A percentile compares a stretch with the other conserved stretches of the same genome.
Conservation (phyloP, 1,140 invertebrate species). For the Caenorhabditis inopinata region DNA sequence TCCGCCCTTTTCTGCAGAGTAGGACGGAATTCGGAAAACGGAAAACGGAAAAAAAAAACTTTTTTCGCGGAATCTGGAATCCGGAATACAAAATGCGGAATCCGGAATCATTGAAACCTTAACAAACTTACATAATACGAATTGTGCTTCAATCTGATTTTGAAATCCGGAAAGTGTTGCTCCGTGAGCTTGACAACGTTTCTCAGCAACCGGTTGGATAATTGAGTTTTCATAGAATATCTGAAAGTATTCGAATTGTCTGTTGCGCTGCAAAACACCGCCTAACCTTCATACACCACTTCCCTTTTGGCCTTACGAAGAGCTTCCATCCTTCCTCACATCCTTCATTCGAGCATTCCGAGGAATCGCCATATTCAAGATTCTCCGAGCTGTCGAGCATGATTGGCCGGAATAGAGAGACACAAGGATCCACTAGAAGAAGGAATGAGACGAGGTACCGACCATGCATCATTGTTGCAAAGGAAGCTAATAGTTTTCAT, state of each 20-base stretch:
- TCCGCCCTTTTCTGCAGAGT: too few species aligned
- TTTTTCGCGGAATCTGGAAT: too few species aligned
- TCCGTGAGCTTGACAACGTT: not conserved
- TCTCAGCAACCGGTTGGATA: not conserved
- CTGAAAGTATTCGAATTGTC: not conserved
- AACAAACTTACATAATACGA: not conserved
- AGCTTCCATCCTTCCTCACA: not conserved
- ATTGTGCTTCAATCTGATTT: not conserved
- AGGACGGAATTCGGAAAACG: too few species aligned
- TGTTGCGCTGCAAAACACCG: too few species aligned
- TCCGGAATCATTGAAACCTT: not conserved
- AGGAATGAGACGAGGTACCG: too few species aligned
- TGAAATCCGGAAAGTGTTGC: not conserved
- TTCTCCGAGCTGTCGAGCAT: too few species aligned
- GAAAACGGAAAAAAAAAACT: too few species aligned
- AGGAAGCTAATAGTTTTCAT: too few species aligned
- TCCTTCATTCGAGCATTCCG: not conserved
- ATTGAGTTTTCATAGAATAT: not conserved
- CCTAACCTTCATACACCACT: conserved; percentile 3
- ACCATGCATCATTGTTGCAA: too few species aligned
- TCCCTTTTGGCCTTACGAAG: not conserved
- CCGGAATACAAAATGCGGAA: not conserved
- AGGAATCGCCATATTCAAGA: too few species aligned
- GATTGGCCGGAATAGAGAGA: too few species aligned
- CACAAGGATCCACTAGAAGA: too few species aligned